Evolutionary conservation across 1,140 invertebrate species (phyloP).

Genomic region (Bombus difficillimus): DNA sequence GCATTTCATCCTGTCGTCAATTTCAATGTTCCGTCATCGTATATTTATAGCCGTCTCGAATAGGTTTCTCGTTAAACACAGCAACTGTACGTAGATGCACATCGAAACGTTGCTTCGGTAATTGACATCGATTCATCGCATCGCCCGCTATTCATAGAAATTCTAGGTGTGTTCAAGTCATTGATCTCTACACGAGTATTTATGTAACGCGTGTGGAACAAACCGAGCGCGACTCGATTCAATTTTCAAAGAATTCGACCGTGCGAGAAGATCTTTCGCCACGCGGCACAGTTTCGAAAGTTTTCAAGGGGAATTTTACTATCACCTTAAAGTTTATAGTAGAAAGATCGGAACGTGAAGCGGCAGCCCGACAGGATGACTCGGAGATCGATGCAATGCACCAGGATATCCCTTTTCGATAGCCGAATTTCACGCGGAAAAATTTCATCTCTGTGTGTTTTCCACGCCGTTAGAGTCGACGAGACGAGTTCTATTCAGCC

Average conservation of each 20-base stretch:
- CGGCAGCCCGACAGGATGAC: neutral
- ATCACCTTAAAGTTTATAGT: neutral
- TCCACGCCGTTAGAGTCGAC: constrained; percentile 37
- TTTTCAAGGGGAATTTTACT: neutral
- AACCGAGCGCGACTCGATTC: constrained; percentile 27
- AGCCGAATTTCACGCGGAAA: constrained; percentile 8
- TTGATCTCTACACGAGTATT: constrained; percentile 49
- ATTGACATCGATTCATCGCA: constrained; percentile 18
- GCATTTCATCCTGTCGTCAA: neutral
- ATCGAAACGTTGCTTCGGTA: neutral
- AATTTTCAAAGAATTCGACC: constrained; percentile 14
- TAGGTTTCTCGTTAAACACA: neutral
- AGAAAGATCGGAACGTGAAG: neutral
- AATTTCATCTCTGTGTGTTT: constrained; percentile 42
- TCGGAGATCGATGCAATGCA: neutral
- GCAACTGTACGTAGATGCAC: no score
- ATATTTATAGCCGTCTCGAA: neutral
- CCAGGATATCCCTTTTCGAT: neutral
- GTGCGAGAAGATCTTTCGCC: neutral
- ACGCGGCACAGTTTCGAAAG: neutral
- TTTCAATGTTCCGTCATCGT: neutral
- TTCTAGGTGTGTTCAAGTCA: constrained; percentile 47
- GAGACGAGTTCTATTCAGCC: constrained; percentile 28
- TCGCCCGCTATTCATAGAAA: constrained; percentile 42
- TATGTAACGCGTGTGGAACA: constrained; percentile 47